Evolutionary conservation across 2,113 vertebrate species (phyloP), one percentile per base, ranked within the genome.

Genomic region (Nesogale talazaci): DNA sequence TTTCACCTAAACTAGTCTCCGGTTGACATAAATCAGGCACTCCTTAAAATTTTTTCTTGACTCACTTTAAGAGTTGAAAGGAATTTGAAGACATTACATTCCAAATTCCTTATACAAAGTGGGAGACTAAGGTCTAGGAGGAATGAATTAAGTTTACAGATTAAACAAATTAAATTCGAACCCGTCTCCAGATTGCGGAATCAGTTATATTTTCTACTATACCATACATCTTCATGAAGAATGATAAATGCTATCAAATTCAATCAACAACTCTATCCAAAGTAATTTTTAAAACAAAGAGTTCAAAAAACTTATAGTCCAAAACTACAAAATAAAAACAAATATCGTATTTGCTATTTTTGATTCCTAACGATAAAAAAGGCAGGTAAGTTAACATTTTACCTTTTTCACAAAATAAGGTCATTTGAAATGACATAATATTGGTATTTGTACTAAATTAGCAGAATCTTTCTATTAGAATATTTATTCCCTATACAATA

Each of bases 211-310:
- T 94, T 78, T 76, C 93, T 17, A 80, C 67, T 83, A 36, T 72
- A 90, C 75, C 77, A 83, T 25, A 87, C 80, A 67, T 15, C 38
- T 65, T 94, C 77, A 95, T 69, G 36, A 79, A 75, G 3, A 84
- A 92, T 19, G 17, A 88, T 15, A 70, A 70, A n/a, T 27, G 70
- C 29, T 80, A 22, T 16, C 22, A 16, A 6, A 83, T 82, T 17
- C 46, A 52, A 23, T 52, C 46, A 6, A 52, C 46, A 52, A 61
- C 3, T 61, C 59, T 23, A 80, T 82, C 20, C 46, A 10, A 23
- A 0, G 4, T 81, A 12, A 89, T 38, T 87, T 93, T 93, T 59
- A 90, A 23, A 86, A 72, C 70, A 19, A 87, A 88, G 17, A 90
- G 87, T 38, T 83, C 46, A 9, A 52, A 52, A 52, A 52, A 52